phyloP scores from a whole-genome alignment of 2,888 invertebrate species.

The Lamproptera curius region DNA sequence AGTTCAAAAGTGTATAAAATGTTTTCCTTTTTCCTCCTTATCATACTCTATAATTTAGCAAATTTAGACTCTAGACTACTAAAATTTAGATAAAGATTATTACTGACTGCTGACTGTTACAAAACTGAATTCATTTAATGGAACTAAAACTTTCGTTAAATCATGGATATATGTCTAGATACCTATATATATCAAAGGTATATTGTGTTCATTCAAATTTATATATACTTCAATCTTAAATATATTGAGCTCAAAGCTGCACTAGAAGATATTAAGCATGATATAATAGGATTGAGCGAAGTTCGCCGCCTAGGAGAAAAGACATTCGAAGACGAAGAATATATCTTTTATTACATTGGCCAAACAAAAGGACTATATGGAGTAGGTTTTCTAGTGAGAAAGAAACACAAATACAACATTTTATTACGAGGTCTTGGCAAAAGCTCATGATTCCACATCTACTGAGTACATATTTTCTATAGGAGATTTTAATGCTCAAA shows the following conservation, averaged over 20 bases:
- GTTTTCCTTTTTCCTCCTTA: no score
- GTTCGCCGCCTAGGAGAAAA: not conserved
- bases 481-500: not conserved
- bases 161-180: no score
- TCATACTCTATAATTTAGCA: no score
- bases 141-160: not conserved
- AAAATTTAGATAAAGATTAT: no score
- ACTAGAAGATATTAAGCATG: not conserved
- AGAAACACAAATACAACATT: not conserved
- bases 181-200: no score
- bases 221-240: no score
- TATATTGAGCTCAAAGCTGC: no score
- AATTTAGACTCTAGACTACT: no score
- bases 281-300: not conserved
- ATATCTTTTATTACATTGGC: not conserved
- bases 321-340: not conserved
- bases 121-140: no score
- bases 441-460: not conserved
- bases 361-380: not conserved
- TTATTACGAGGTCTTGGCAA: not conserved
- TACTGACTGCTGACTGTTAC: no score
- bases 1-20: no score
- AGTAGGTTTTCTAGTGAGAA: not conserved
- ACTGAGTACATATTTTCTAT: not conserved
- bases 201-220: no score